phyloP scores from a whole-genome alignment of 2,888 invertebrate genomes.

The Sympetrum striolatum region DNA sequence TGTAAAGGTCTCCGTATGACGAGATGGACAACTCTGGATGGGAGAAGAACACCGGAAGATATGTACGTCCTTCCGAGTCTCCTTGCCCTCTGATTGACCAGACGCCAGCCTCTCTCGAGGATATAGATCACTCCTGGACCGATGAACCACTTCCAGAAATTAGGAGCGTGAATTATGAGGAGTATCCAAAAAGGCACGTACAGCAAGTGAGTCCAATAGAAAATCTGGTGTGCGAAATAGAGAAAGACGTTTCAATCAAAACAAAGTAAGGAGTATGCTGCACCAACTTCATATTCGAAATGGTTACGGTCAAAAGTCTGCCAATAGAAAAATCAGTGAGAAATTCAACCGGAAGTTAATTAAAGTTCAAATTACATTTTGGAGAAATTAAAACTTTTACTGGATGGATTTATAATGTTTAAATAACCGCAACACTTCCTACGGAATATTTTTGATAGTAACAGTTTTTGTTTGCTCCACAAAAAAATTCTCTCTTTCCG shows the following conservation, averaged over 20 bases:
- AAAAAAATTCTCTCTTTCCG: too few species aligned
- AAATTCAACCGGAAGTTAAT: too few species aligned
- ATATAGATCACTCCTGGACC: conserved; percentile 80
- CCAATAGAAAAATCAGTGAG: too few species aligned
- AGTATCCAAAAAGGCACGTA: conserved; percentile 89
- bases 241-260: not conserved
- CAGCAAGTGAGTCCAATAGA: conserved; percentile 92
- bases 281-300: too few species aligned
- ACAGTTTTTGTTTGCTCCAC: too few species aligned
- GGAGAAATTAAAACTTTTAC: too few species aligned
- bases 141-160: conserved; percentile 96
- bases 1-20: conserved; percentile 86
- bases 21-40: conserved; percentile 89
- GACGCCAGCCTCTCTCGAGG: conserved; percentile 74
- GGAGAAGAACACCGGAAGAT: conserved; percentile 83
- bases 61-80: conserved; percentile 85
- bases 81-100: conserved; percentile 65
- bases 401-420: too few species aligned
- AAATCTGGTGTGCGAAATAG: conserved; percentile 70
- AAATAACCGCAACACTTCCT: too few species aligned
- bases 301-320: too few species aligned
- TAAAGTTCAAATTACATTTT: too few species aligned
- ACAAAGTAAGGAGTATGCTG: too few species aligned
- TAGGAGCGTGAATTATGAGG: conserved; percentile 84
- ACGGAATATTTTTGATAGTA: too few species aligned